phyloP scores from a whole-genome alignment of 2,113 vertebrate genomes.

The Dissostichus mawsoni region DNA sequence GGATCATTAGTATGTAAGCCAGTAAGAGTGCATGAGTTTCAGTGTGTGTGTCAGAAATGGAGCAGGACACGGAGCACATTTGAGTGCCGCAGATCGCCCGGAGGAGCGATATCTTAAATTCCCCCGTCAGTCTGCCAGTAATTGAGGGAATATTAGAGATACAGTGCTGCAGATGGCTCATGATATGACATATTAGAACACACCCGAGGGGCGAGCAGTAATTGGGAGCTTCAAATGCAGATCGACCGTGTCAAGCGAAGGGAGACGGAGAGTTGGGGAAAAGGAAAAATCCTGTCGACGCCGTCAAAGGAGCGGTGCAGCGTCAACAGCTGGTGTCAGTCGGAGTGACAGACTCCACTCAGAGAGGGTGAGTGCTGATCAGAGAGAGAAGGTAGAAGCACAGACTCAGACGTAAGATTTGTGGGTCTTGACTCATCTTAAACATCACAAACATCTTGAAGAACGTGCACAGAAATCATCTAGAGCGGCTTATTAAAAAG shows the following conservation, averaged over 20 bases:
- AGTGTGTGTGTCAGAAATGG: slow-evolving; percentile 37
- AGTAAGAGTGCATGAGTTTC: slow-evolving; percentile 36
- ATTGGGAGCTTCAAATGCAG: slow-evolving; percentile 76
- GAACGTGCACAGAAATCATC: not conserved
- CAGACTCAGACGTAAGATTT: slow-evolving; percentile 18
- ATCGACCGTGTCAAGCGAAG: slow-evolving; percentile 57
- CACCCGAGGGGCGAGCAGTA: slow-evolving; percentile 68
- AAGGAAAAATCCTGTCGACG: slow-evolving; percentile 48
- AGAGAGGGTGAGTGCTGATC: slow-evolving; percentile 34
- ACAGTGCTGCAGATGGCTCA: slow-evolving; percentile 66
- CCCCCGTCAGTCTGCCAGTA: slow-evolving; percentile 63
- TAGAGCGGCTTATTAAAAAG: not conserved
- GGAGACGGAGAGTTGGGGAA: slow-evolving; percentile 13
- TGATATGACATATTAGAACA: slow-evolving; percentile 77
- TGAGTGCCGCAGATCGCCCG: slow-evolving; percentile 53
- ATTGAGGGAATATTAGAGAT: slow-evolving; percentile 74
- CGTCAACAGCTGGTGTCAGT: slow-evolving; percentile 66
- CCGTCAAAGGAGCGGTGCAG: slow-evolving; percentile 53
- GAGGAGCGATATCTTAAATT: slow-evolving; percentile 60
- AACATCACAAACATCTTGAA: not conserved
- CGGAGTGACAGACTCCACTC: slow-evolving; percentile 58
- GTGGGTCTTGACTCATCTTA: not conserved
- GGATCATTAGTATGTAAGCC: slow-evolving; percentile 46
- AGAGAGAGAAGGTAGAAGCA: slow-evolving; percentile 44
- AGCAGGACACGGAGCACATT: slow-evolving; percentile 44